Base-by-base conservation (phyloP, 2,888 invertebrate genomes). In the Steromphala cineraria region DNA sequence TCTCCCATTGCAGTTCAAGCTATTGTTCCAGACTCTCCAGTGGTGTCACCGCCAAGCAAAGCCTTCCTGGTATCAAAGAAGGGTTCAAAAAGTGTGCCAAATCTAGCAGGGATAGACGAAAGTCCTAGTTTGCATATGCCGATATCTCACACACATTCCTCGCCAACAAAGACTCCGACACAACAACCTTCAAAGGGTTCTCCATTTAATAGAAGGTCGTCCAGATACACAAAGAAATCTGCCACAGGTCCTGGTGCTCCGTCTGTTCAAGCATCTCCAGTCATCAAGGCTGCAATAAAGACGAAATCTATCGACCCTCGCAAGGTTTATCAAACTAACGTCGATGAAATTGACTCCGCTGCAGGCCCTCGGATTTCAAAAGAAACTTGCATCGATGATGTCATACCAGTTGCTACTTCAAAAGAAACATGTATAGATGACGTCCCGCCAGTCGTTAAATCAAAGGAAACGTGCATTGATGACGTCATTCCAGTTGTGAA, bases 1-100 rank as follows among this genome's bases (percentile, higher is more conserved):
- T 53, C 75, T 15, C 53, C 75, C 0, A 24, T 24, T 21, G 52
- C 36, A 36, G n/a, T 21, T 10, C 75, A 19, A 21, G 52, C 75
- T 17, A 53, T 75, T 24, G 52, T 75, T 52, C 53, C 75, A 7
- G 53, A 53, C 13, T 75, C 75, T 24, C 75, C 75, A 2, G 75
- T 75, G 52, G 46, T 75, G 15, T n/a, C 52, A 10, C 53, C 75
- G 13, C 75, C 75, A 17, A 28, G 28, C 24, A 71, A 31, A 19
- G 36, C 71, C 1, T 71, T 71, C 36, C 71, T 31, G 3, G 15
- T 71, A 24, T 40, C 71, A 2, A 71, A 36, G 19, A 71, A 71
- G 8, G 71, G 71, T 17, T 71, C 71, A n/a, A 71, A 71, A 36
- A 71, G 71, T 40, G 71, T 71, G 15, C 71, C 71, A n/a, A 71